Conservation (phyloP, 2,888 invertebrate species). For the Amphipyra tragopoginis region DNA sequence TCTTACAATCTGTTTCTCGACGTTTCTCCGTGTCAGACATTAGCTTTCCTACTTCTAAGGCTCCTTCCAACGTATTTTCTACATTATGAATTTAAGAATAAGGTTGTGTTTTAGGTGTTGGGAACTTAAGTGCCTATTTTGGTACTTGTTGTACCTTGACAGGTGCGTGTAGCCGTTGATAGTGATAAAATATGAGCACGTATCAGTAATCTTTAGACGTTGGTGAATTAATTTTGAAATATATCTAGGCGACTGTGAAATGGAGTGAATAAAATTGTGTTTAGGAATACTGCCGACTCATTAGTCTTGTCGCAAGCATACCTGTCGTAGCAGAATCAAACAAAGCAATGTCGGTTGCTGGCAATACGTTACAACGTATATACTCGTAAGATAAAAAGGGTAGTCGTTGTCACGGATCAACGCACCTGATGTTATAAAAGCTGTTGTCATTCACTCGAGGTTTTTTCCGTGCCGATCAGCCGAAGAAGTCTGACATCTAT, state of each 20-base stretch:
- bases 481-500: too few species aligned
- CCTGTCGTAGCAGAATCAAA: not conserved
- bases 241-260: not conserved
- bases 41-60: conserved; percentile 37
- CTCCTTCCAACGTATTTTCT: conserved; percentile 2
- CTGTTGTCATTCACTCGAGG: too few species aligned
- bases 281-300: not conserved
- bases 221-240: conserved; percentile 10
- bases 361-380: too few species aligned
- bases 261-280: conserved; percentile 1
- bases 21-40: conserved; percentile 52
- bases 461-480: too few species aligned
- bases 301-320: not conserved
- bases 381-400: too few species aligned
- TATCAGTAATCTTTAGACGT: conserved; percentile 20
- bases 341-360: too few species aligned
- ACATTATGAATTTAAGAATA: conserved; percentile 7
- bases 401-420: too few species aligned
- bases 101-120: conserved; percentile 10
- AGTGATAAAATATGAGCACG: conserved; percentile 47
- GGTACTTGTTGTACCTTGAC: conserved; percentile 41
- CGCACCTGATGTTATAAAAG: too few species aligned
- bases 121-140: conserved; percentile 41
- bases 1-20: conserved; percentile 54
- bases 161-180: conserved; percentile 53